Percentiles rank a stretch among this genome's conserved stretches.
These are phyloP conservation scores for Diphyllodes magnificus DNA, from an alignment of 2,113 vertebrate species.

Conservation along the genomic window DNA sequence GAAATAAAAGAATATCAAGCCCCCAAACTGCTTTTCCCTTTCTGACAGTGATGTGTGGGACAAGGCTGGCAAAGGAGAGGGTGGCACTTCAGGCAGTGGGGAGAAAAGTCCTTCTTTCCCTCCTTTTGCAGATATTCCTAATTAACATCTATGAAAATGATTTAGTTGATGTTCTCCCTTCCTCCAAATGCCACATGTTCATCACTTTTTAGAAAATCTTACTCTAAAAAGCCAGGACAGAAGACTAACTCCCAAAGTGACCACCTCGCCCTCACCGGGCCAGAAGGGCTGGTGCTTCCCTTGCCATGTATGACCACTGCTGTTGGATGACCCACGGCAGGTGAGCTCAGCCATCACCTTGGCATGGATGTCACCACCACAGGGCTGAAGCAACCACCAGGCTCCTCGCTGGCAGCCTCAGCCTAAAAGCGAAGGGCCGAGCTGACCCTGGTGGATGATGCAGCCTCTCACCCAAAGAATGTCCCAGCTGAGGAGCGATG, in stretches of 20 bases:
- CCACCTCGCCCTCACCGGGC: fast-evolving
- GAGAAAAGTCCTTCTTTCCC: not conserved
- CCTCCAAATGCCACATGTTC: not conserved
- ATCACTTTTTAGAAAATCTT: not conserved
- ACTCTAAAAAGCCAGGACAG: not conserved
- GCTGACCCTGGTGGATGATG: fast-evolving
- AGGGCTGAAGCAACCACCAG: not conserved
- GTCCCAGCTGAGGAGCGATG: fast-evolving
- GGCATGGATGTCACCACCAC: not conserved
- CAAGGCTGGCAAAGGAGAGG: not conserved
- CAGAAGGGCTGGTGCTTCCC: not conserved
- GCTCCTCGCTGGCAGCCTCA: not conserved
- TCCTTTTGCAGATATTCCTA: not conserved
- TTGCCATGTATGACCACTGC: not conserved
- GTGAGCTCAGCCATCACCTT: not conserved
- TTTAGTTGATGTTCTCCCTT: not conserved
- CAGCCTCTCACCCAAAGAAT: not conserved
- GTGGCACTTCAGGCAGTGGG: not conserved
- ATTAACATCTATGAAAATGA: not conserved
- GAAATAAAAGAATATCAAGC: not conserved
- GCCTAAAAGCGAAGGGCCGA: not conserved
- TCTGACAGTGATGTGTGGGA: not conserved
- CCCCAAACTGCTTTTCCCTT: not conserved
- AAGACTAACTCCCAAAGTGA: not conserved
- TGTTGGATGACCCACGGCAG: fast-evolving